These are phyloP conservation scores for Oryzias javanicus DNA, from an alignment of 2,113 vertebrate species.

Conservation along the genomic window DNA sequence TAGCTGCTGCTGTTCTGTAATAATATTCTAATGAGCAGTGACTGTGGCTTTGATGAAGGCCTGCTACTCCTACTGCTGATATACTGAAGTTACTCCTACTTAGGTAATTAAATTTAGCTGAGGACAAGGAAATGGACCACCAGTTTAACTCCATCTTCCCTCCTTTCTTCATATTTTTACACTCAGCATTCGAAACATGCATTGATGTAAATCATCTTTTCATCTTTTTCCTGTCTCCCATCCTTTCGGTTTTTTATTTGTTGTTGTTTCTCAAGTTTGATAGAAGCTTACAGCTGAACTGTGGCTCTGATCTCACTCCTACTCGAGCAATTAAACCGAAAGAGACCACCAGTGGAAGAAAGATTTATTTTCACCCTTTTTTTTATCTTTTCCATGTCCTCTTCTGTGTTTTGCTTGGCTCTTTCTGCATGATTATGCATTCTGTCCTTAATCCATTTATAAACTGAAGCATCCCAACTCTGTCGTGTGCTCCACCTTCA, in stretches of 20 bases:
- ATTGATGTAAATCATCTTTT: conserved; percentile 11
- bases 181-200: conserved; percentile 15
- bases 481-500: conserved; percentile 1
- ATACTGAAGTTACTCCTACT: conserved; percentile 67
- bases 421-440: conserved; percentile 5
- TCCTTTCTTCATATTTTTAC: conserved; percentile 15
- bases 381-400: neutral
- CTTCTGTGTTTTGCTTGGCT: conserved; percentile 12
- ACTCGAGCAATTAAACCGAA: conserved; percentile 57
- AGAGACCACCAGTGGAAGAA: conserved; percentile 60
- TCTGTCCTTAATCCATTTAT: conserved; percentile 9
- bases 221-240: conserved; percentile 28
- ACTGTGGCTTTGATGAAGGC: conserved; percentile 72
- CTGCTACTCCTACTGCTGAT: conserved; percentile 74
- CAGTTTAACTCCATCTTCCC: conserved; percentile 45
- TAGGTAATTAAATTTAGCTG: conserved; percentile 69
- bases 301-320: conserved; percentile 65
- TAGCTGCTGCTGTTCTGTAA: conserved; percentile 76
- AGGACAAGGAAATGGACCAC: conserved; percentile 70
- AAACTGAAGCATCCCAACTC: conserved; percentile 4
- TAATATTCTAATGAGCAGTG: conserved; percentile 81
- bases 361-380: conserved; percentile 5
- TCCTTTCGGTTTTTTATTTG: conserved; percentile 59
- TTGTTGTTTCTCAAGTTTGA: conserved; percentile 55
- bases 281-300: conserved; percentile 52